Percentiles rank a stretch among this genome's conserved stretches.
phyloP scores from a whole-genome alignment of 2,888 invertebrate genomes.

The Antitype chi region DNA sequence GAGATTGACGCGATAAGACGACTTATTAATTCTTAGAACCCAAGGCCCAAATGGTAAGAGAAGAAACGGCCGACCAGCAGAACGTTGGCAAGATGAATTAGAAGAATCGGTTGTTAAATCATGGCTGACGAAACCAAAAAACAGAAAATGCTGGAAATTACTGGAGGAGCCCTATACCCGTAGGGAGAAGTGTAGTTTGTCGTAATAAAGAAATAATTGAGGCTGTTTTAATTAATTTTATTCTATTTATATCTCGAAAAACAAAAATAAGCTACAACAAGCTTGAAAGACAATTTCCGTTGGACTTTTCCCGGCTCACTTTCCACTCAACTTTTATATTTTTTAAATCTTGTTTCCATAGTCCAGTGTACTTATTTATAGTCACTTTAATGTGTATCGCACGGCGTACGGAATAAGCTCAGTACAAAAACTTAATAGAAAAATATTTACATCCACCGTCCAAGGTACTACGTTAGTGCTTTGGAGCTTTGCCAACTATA shows the following conservation, averaged over 20 bases:
- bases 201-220: too few species aligned
- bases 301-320: neutral
- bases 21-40: neutral
- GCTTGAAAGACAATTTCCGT: neutral
- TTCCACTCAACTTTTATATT: neutral
- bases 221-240: too few species aligned
- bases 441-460: slow-evolving; percentile 58
- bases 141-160: too few species aligned
- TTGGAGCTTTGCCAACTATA: slow-evolving; percentile 59
- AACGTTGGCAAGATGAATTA: neutral
- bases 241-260: too few species aligned
- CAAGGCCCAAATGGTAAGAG: neutral
- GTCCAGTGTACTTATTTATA: slow-evolving; percentile 27
- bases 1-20: neutral
- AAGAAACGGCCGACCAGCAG: neutral
- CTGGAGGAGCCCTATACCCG: neutral
- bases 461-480: slow-evolving; percentile 27
- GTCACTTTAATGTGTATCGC: slow-evolving; percentile 19
- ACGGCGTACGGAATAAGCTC: neutral
- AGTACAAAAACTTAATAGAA: slow-evolving; percentile 56
- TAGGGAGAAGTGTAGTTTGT: too few species aligned
- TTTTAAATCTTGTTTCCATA: neutral
- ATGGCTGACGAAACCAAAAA: neutral
- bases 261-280: too few species aligned
- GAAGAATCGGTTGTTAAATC: neutral